phyloP scores from a whole-genome alignment of 1,140 invertebrate species.

The Zophobas atratus region DNA sequence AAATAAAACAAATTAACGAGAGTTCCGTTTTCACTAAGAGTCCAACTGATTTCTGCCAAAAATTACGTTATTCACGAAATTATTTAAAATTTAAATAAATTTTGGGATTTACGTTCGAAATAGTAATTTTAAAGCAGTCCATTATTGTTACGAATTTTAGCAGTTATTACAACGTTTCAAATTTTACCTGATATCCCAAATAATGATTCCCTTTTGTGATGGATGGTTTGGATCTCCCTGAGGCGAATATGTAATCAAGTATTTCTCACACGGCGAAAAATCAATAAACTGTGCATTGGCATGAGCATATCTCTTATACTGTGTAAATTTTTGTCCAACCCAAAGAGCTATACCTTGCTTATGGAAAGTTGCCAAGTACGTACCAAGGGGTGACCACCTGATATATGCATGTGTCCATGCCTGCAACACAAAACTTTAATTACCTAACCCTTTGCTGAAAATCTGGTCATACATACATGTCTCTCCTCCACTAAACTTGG shows the following conservation, averaged over 20 bases:
- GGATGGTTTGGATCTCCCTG: slow-evolving; percentile 75
- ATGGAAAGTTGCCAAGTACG: slow-evolving; percentile 97
- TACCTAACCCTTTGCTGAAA: background rate
- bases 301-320: slow-evolving; percentile 94
- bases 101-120: background rate
- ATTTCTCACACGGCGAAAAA: slow-evolving; percentile 98
- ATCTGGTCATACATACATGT: slow-evolving; percentile 73
- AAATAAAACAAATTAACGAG: too few relatives aligned
- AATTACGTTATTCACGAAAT: too few relatives aligned
- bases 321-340: slow-evolving; percentile 94
- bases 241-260: slow-evolving; percentile 93
- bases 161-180: slow-evolving; percentile 1
- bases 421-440: slow-evolving; percentile 68
- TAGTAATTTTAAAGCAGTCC: background rate
- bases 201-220: slow-evolving; percentile 84
- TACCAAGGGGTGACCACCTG: slow-evolving; percentile 97
- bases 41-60: too few relatives aligned
- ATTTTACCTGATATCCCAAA: slow-evolving; percentile 91
- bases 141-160: too few relatives aligned
- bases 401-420: slow-evolving; percentile 96
- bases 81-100: too few relatives aligned
- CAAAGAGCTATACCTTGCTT: slow-evolving; percentile 95
- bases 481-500: slow-evolving; percentile 88
- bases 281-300: slow-evolving; percentile 95
- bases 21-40: too few relatives aligned